Conservation (phyloP, 2,113 vertebrate genomes). For the Pardalotus punctatus region DNA sequence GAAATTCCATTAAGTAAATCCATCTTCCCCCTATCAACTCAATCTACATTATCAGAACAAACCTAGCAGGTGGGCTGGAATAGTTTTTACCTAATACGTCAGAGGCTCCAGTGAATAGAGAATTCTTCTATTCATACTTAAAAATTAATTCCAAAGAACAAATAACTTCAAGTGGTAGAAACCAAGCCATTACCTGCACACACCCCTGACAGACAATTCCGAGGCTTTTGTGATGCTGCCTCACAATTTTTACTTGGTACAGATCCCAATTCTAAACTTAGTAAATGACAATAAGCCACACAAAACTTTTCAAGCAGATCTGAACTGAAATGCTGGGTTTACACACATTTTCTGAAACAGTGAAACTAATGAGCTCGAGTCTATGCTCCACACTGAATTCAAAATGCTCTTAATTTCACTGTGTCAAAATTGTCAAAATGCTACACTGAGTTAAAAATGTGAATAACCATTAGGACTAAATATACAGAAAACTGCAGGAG, state of each 20-base stretch:
- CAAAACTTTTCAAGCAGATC: background rate
- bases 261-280: background rate
- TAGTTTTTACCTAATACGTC: background rate
- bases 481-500: fast-evolving
- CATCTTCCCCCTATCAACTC: background rate
- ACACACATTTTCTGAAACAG: background rate
- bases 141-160: background rate
- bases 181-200: background rate
- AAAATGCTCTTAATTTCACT: background rate
- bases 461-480: background rate
- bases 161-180: background rate
- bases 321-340: background rate
- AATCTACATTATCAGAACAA: background rate
- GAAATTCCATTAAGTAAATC: background rate
- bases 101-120: background rate
- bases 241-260: background rate
- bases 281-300: background rate
- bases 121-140: background rate
- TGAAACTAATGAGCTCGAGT: background rate
- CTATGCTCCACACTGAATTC: background rate
- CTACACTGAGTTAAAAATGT: background rate
- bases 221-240: background rate
- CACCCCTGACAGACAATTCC: background rate
- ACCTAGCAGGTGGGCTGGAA: background rate
- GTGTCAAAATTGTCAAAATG: background rate